Conservation (phyloP, 2,888 invertebrate species). For the Leptothorax acervorum region DNA sequence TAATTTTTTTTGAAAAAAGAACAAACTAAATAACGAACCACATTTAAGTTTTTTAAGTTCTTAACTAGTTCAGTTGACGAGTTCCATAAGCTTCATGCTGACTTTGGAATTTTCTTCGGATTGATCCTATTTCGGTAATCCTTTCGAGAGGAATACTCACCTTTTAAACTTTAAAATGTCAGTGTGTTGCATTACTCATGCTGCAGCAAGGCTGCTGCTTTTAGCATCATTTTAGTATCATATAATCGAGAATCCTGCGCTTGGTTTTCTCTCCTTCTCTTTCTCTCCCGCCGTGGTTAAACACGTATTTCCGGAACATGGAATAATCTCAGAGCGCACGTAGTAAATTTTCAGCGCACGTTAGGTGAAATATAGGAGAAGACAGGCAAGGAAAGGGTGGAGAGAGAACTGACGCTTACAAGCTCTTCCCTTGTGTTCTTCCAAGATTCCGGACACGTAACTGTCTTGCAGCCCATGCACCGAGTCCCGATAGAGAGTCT, state of each 20-base stretch:
- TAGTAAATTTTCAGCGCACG: constrained; percentile 51
- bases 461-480: constrained; percentile 43
- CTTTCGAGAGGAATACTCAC: constrained; percentile 4
- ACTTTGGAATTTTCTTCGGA: not conserved
- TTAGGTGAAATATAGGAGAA: constrained; percentile 52
- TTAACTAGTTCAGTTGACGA: constrained; percentile 4
- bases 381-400: constrained; percentile 56
- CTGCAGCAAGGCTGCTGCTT: constrained; percentile 10
- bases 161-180: constrained; percentile 30
- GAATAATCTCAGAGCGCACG: constrained; percentile 44
- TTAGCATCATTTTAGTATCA: not conserved
- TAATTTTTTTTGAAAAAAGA: not conserved
- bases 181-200: constrained; percentile 24
- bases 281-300: constrained; percentile 25
- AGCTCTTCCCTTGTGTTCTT: constrained; percentile 46
- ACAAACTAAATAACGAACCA: not conserved
- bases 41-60: not conserved
- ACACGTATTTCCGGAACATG: constrained; percentile 48
- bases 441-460: constrained; percentile 54
- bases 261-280: not conserved
- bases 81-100: not conserved
- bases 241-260: constrained; percentile 33
- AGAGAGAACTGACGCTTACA: constrained; percentile 51
- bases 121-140: constrained; percentile 19
- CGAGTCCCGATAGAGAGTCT: constrained; percentile 19